Evolutionary conservation across 2,113 vertebrate genomes (phyloP).

Genomic region (Ia io): DNA sequence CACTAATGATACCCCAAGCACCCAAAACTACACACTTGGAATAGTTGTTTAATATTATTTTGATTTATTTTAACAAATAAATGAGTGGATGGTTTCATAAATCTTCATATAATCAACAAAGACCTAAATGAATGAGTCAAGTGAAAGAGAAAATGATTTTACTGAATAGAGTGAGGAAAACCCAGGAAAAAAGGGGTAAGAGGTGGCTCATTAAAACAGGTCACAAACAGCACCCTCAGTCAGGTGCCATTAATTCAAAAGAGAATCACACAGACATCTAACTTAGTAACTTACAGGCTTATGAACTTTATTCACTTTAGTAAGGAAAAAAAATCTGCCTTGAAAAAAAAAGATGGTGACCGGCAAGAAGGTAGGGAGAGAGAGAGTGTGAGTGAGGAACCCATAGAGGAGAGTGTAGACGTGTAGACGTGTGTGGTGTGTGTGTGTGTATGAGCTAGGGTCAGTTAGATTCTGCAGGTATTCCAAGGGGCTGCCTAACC

Average conservation of each 20-base stretch:
- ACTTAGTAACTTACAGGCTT: not conserved
- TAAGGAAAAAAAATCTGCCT: not conserved
- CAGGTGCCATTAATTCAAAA: not conserved
- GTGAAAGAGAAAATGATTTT: conserved; percentile 32
- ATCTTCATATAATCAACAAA: conserved; percentile 4
- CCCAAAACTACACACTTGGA: not conserved
- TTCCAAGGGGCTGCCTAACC: too few species aligned
- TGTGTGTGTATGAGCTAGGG: too few species aligned
- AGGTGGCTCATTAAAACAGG: not conserved
- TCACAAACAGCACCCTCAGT: not conserved
- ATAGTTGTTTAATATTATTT: conserved; percentile 16
- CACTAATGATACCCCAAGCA: not conserved
- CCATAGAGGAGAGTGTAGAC: too few species aligned
- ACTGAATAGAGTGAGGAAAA: not conserved
- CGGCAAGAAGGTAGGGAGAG: too few species aligned
- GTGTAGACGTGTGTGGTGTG: too few species aligned
- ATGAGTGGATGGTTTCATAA: not conserved
- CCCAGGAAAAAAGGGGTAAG: not conserved
- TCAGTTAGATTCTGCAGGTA: too few species aligned
- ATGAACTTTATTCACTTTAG: not conserved
- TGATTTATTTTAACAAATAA: not conserved
- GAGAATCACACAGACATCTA: not conserved
- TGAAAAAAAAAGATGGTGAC: conserved; percentile 1
- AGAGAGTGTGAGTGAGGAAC: too few species aligned
- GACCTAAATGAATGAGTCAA: not conserved